These are phyloP conservation scores for Falco novaeseelandiae DNA, from an alignment of 2,797 vertebrate species.

Conservation along the genomic window DNA sequence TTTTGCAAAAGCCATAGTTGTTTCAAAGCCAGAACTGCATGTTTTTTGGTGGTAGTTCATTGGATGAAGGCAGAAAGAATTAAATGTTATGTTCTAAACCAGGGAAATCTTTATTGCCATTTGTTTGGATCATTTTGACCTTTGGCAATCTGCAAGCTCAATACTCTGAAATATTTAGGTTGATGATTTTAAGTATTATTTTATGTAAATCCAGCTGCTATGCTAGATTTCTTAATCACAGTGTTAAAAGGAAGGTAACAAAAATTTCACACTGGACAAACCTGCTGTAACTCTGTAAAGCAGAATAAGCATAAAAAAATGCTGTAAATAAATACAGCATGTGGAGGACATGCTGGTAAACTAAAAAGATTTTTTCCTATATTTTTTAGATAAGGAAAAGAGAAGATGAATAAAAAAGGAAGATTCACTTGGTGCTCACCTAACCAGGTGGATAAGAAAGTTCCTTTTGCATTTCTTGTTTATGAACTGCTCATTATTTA, in stretches of 20 bases:
- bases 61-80: not conserved
- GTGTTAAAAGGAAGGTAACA: not conserved
- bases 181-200: not conserved
- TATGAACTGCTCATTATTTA: not conserved
- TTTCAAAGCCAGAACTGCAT: not conserved
- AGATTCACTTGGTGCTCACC: not conserved
- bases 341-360: not conserved
- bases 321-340: not conserved
- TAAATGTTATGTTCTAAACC: not conserved
- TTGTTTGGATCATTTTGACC: not conserved
- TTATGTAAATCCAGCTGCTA: not conserved
- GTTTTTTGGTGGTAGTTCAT: not conserved
- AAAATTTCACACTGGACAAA: not conserved
- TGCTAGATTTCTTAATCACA: not conserved
- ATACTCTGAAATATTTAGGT: not conserved
- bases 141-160: not conserved
- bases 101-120: not conserved
- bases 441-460: not conserved
- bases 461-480: not conserved
- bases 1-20: not conserved
- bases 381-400: not conserved
- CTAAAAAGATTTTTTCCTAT: not conserved
- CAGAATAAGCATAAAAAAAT: not conserved
- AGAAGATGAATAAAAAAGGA: not conserved
- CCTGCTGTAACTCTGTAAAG: not conserved